A percentile compares a stretch with the other conserved stretches of the same genome.
These are phyloP conservation scores for Castor canadensis DNA, from an alignment of 2,113 vertebrate genomes.

Conservation along the genomic window DNA sequence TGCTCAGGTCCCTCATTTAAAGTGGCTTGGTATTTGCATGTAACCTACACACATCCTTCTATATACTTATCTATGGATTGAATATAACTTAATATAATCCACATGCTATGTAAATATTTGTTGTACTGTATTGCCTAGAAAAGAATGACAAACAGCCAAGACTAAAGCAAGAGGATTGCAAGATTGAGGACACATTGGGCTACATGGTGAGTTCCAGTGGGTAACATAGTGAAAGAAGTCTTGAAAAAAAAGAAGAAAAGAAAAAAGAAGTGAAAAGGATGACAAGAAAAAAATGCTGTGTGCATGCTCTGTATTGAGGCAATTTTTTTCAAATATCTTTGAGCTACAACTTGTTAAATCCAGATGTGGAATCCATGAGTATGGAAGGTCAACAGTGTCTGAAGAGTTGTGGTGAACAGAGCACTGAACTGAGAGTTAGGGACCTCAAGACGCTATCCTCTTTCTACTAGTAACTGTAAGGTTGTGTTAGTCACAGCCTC, in stretches of 20 bases:
- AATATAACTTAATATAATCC: not conserved
- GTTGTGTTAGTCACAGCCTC: not conserved
- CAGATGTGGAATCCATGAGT: not conserved
- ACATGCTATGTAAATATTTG: not conserved
- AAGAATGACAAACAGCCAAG: not conserved
- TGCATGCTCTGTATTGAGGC: not conserved
- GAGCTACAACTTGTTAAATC: fast-evolving
- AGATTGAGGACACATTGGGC: no score
- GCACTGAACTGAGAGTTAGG: fast-evolving
- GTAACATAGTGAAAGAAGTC: no score
- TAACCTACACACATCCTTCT: not conserved
- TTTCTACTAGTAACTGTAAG: not conserved
- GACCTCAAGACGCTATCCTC: not conserved
- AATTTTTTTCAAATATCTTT: not conserved
- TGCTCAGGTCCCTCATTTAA: not conserved
- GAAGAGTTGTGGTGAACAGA: not conserved
- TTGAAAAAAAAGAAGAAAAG: no score
- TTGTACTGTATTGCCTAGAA: not conserved
- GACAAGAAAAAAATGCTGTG: not conserved
- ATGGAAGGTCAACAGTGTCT: not conserved
- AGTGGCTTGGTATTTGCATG: not conserved
- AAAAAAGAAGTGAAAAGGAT: no score
- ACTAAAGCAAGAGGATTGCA: no score
- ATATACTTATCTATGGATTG: no score
- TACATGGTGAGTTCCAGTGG: no score